Evolutionary conservation across 2,888 invertebrate species (phyloP).

Genomic region (Callosobruchus maculatus): DNA sequence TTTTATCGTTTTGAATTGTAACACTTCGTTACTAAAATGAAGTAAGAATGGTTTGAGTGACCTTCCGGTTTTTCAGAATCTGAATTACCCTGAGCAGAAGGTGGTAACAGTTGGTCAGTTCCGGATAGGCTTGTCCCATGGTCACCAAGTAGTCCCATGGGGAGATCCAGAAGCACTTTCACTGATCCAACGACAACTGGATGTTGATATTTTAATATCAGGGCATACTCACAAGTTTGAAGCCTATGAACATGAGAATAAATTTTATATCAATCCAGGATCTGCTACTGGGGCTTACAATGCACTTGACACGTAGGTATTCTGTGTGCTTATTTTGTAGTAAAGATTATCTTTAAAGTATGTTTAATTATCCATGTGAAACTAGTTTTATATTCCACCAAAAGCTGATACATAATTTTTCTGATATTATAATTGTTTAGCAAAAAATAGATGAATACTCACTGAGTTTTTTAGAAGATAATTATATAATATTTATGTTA

Average conservation of each 20-base stretch:
- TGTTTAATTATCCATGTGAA: too few species aligned
- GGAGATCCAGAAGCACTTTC: slow-evolving; percentile 92
- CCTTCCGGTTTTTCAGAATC: slow-evolving; percentile 81
- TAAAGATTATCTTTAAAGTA: neutral
- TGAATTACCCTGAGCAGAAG: slow-evolving; percentile 94
- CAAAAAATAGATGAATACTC: too few species aligned
- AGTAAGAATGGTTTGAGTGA: too few species aligned
- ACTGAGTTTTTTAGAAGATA: too few species aligned
- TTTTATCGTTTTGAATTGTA: too few species aligned
- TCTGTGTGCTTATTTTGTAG: neutral
- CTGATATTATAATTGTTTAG: too few species aligned
- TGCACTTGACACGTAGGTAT: slow-evolving; percentile 78
- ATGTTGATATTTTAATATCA: slow-evolving; percentile 97
- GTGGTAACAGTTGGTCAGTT: slow-evolving; percentile 99
- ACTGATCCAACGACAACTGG: slow-evolving; percentile 90
- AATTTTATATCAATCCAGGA: slow-evolving; percentile 99
- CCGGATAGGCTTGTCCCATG: slow-evolving; percentile 95
- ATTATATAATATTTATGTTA: too few species aligned
- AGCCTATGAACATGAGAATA: slow-evolving; percentile 96
- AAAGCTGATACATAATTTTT: too few species aligned
- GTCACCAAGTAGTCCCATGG: slow-evolving; percentile 98
- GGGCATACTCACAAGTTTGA: slow-evolving; percentile 99
- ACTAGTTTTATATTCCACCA: too few species aligned
- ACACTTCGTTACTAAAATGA: too few species aligned
- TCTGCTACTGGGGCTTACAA: slow-evolving; percentile 98